Percentiles rank a stretch among this genome's conserved stretches.
phyloP scores from a whole-genome alignment of 2,888 invertebrate species.

The Oligia latruncula region DNA sequence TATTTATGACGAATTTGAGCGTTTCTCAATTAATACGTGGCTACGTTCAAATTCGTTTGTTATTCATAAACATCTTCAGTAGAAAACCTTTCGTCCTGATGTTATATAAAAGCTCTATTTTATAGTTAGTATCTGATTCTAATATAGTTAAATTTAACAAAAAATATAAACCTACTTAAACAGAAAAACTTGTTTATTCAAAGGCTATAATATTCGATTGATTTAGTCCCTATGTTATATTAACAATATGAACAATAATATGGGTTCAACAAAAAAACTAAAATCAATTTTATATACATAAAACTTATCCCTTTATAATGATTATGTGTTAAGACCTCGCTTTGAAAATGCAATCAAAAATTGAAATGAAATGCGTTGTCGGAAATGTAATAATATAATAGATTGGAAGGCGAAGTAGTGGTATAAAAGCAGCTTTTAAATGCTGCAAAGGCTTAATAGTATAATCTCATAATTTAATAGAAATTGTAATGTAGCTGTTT shows the following conservation, averaged over 20 bases:
- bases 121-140: constrained; percentile 81
- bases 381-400: constrained; percentile 71
- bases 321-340: constrained; percentile 64
- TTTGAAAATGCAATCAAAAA: constrained; percentile 73
- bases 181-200: constrained; percentile 72
- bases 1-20: constrained; percentile 25
- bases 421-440: constrained; percentile 43
- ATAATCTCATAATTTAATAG: constrained; percentile 47
- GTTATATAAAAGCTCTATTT: constrained; percentile 76
- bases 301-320: constrained; percentile 71
- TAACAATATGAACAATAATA: constrained; percentile 81
- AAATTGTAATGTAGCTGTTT: constrained; percentile 30
- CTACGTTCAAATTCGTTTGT: constrained; percentile 24
- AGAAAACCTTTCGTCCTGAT: constrained; percentile 70
- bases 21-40: background rate
- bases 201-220: constrained; percentile 80
- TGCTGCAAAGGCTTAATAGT: constrained; percentile 53
- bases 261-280: constrained; percentile 83
- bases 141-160: constrained; percentile 79
- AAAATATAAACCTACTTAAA: constrained; percentile 78
- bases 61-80: constrained; percentile 56
- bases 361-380: constrained; percentile 76
- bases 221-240: constrained; percentile 77
- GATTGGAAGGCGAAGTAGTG: constrained; percentile 54
- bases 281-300: constrained; percentile 85